Percentiles rank a stretch among this genome's conserved stretches.
Evolutionary conservation across 2,888 invertebrate species (phyloP).

Genomic region (Psylliodes chrysocephalus): DNA sequence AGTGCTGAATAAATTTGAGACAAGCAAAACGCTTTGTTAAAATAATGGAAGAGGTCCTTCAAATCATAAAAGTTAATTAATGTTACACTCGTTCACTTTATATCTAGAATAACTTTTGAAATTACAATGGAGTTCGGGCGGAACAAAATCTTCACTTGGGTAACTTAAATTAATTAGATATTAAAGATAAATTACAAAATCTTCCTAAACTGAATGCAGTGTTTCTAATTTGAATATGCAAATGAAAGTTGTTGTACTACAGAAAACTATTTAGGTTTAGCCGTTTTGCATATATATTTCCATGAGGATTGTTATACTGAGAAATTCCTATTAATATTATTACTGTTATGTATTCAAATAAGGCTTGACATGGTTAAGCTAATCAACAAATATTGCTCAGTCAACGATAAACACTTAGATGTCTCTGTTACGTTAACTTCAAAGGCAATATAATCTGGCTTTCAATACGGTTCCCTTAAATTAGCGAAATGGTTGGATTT

Average conservation of each 20-base stretch:
- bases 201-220: constrained; percentile 26
- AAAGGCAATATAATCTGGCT: neutral
- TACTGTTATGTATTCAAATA: constrained; percentile 32
- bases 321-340: constrained; percentile 37
- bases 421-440: neutral
- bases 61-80: constrained; percentile 29
- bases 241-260: constrained; percentile 30
- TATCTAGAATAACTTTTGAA: constrained; percentile 7
- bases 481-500: too few relatives aligned
- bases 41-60: constrained; percentile 2
- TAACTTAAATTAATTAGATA: constrained; percentile 35
- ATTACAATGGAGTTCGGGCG: constrained; percentile 22
- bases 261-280: constrained; percentile 36
- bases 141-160: constrained; percentile 24
- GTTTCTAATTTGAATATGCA: constrained; percentile 41
- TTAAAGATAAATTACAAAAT: constrained; percentile 33
- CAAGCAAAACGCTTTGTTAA: constrained; percentile 1
- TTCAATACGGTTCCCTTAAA: neutral
- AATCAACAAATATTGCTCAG: constrained; percentile 21
- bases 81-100: constrained; percentile 23
- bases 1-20: neutral
- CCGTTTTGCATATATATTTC: constrained; percentile 41
- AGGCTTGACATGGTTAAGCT: constrained; percentile 16
- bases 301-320: constrained; percentile 38
- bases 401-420: constrained; percentile 20